A percentile compares a stretch with the other conserved stretches of the same genome.
Conservation (phyloP, 2,797 vertebrate species). For the Streptopelia turtur region DNA sequence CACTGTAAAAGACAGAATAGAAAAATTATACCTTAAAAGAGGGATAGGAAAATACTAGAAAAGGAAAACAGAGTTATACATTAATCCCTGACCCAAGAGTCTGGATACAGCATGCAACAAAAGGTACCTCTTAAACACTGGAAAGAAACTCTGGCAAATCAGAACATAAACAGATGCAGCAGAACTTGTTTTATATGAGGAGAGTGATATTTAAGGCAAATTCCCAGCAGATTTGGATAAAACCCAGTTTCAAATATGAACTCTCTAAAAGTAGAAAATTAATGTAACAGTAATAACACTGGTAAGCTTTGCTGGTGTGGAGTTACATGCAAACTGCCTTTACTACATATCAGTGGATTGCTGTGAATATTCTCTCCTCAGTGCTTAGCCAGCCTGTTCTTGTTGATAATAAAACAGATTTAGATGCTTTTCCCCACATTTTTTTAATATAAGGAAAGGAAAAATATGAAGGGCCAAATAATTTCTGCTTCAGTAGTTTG, state of each 20-base stretch:
- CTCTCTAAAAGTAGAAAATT: neutral
- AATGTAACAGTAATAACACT: neutral
- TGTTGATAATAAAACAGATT: neutral
- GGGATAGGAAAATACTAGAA: neutral
- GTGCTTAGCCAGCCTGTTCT: neutral
- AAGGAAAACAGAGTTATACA: neutral
- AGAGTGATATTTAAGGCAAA: constrained; percentile 7
- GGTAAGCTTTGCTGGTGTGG: neutral
- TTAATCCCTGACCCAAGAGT: neutral
- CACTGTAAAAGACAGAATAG: neutral
- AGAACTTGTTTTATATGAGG: neutral
- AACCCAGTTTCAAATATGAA: neutral
- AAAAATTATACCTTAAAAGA: neutral
- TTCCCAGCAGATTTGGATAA: neutral
- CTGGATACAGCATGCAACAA: neutral
- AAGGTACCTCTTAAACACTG: neutral
- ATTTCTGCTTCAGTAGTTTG: neutral
- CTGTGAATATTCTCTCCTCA: neutral
- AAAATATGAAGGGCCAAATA: neutral
- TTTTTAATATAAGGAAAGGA: neutral
- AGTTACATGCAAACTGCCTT: neutral
- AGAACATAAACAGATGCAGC: neutral
- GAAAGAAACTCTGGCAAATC: neutral
- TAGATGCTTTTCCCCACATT: neutral
- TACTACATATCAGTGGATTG: neutral